Percentiles rank a stretch among this genome's conserved stretches.
phyloP scores from a whole-genome alignment of 2,113 vertebrate species.

The Lipotes vexillifer region DNA sequence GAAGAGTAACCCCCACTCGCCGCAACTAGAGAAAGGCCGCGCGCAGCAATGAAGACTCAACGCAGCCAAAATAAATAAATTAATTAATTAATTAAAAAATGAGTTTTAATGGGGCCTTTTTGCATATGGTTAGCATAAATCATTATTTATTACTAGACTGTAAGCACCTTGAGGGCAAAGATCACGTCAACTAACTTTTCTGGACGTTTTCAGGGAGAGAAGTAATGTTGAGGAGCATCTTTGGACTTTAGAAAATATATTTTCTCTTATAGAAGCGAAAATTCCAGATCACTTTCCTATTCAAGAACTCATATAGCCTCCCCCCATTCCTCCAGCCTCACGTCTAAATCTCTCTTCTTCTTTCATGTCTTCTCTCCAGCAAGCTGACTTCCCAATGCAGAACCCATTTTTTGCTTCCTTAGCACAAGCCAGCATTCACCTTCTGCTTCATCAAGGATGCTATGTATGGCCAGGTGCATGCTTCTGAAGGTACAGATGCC shows the following conservation, averaged over 20 bases:
- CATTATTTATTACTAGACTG: background rate
- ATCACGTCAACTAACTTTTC: background rate
- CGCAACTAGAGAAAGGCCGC: too few species aligned
- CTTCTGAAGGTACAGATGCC: too few species aligned
- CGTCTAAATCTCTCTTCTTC: background rate
- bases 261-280: background rate
- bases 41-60: too few species aligned
- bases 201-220: background rate
- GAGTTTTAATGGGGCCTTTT: background rate
- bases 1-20: too few species aligned
- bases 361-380: background rate
- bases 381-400: background rate
- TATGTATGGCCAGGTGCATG: background rate
- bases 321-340: background rate
- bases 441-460: background rate
- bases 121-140: background rate
- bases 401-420: background rate
- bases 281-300: background rate
- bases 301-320: background rate
- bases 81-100: rapidly evolving
- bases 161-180: background rate
- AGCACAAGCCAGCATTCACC: background rate
- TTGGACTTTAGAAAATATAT: background rate
- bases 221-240: background rate
- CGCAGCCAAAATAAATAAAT: too few species aligned